phyloP scores from a whole-genome alignment of 2,888 invertebrate genomes.

The Cryptosula pallasiana region DNA sequence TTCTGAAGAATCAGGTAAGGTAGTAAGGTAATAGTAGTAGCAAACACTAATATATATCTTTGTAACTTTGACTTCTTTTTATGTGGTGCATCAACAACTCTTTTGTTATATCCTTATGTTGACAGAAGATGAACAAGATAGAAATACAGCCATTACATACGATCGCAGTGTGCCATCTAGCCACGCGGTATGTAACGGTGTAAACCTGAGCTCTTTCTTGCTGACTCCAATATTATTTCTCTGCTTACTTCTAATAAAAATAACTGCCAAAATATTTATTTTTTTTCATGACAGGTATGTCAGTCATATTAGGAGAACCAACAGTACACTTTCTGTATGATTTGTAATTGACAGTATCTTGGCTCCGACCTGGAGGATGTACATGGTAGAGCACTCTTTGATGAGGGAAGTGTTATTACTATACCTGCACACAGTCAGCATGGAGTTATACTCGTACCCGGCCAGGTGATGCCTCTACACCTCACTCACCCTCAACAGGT shows the following conservation, averaged over 20 bases:
- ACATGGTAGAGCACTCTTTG: slow-evolving; percentile 62
- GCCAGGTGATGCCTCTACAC: slow-evolving; percentile 72
- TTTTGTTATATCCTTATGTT: no score
- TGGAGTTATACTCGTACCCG: slow-evolving; percentile 66
- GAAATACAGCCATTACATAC: background rate
- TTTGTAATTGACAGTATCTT: slow-evolving; percentile 56
- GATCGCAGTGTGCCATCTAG: slow-evolving; percentile 1
- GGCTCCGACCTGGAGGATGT: slow-evolving; percentile 62
- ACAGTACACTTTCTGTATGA: no score
- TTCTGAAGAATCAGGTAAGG: background rate
- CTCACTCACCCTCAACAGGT: slow-evolving; percentile 59
- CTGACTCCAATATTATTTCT: no score
- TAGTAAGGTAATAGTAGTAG: no score
- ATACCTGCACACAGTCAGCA: slow-evolving; percentile 34
- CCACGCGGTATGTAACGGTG: slow-evolving; percentile 6
- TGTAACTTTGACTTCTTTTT: no score
- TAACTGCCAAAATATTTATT: no score
- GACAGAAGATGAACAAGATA: background rate
- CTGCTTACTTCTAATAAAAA: no score
- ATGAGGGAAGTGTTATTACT: slow-evolving; percentile 53
- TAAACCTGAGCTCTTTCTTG: no score
- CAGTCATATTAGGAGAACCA: no score
- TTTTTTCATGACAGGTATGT: no score
- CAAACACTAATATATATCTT: no score
- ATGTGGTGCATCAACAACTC: no score